phyloP scores from a whole-genome alignment of 2,113 vertebrate species.

The Lepus americanus region DNA sequence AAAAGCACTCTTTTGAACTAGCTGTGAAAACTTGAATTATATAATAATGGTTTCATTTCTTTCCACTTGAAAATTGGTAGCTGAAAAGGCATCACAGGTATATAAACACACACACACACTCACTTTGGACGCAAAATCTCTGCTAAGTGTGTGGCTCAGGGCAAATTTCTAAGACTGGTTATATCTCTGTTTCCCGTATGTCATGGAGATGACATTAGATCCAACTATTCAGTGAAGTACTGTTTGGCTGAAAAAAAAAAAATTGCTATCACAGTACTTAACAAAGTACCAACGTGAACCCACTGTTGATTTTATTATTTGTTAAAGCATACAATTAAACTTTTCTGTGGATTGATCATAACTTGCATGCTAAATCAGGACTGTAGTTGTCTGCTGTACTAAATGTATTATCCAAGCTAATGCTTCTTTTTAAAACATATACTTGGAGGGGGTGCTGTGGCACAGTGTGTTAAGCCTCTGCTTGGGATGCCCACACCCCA shows the following conservation, averaged over 20 bases:
- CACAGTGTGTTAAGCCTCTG: too few species aligned
- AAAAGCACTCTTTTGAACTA: neutral
- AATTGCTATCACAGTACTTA: neutral
- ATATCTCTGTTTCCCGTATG: neutral
- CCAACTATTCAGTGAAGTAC: neutral
- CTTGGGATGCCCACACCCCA: too few species aligned
- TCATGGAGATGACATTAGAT: neutral
- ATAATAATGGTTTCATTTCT: neutral
- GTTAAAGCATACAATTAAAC: conserved; percentile 25
- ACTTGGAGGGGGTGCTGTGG: neutral
- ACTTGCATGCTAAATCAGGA: neutral
- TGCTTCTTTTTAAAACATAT: conserved; percentile 12
- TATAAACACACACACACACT: neutral
- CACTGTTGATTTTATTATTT: conserved; percentile 45
- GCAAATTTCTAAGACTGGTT: neutral
- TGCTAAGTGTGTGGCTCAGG: neutral
- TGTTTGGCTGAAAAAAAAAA: neutral
- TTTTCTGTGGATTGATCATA: neutral
- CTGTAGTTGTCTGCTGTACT: neutral
- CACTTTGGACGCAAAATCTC: neutral
- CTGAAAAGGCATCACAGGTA: neutral
- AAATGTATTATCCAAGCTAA: neutral
- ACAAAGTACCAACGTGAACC: neutral
- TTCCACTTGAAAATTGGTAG: conserved; percentile 33
- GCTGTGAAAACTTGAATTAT: conserved; percentile 9